phyloP scores from a whole-genome alignment of 1,140 invertebrate species.

The Drosophila nigrodunni region DNA sequence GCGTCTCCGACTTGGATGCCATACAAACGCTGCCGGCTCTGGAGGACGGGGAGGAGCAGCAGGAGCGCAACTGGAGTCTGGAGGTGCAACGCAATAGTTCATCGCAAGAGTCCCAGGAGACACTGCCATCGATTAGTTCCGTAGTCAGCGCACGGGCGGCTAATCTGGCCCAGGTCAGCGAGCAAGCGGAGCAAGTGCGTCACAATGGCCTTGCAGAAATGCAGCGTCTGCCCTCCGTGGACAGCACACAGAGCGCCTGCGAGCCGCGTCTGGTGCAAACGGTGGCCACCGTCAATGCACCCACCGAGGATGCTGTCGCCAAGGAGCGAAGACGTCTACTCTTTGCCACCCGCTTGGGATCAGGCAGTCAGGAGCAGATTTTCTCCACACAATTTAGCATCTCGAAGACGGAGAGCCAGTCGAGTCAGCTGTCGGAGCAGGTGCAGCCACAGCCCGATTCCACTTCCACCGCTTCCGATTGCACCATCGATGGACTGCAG shows the following conservation, averaged over 20 bases:
- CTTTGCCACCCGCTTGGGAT: slow-evolving; percentile 84
- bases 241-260: slow-evolving; percentile 72
- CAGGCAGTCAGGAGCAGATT: slow-evolving; percentile 85
- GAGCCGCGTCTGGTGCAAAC: slow-evolving; percentile 68
- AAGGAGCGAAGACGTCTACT: slow-evolving; percentile 83
- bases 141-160: slow-evolving; percentile 62
- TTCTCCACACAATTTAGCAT: slow-evolving; percentile 85
- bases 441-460: slow-evolving; percentile 56
- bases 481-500: slow-evolving; percentile 58
- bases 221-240: slow-evolving; percentile 69
- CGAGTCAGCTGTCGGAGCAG: slow-evolving; percentile 85
- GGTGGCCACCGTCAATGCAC: slow-evolving; percentile 66
- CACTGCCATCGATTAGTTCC: slow-evolving; percentile 57
- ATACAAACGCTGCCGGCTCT: slow-evolving; percentile 75
- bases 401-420: slow-evolving; percentile 85
- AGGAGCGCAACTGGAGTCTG: slow-evolving; percentile 63
- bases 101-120: slow-evolving; percentile 64
- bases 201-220: slow-evolving; percentile 49
- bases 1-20: slow-evolving; percentile 69
- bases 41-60: slow-evolving; percentile 58
- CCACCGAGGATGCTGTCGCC: slow-evolving; percentile 54
- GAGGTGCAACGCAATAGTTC: slow-evolving; percentile 74
- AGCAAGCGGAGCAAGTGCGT: slow-evolving; percentile 33
- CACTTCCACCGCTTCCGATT: slow-evolving; percentile 49
- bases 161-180: slow-evolving; percentile 53